phyloP scores from a whole-genome alignment of 2,113 vertebrate species.

The Chaetorhynchus papuensis region DNA sequence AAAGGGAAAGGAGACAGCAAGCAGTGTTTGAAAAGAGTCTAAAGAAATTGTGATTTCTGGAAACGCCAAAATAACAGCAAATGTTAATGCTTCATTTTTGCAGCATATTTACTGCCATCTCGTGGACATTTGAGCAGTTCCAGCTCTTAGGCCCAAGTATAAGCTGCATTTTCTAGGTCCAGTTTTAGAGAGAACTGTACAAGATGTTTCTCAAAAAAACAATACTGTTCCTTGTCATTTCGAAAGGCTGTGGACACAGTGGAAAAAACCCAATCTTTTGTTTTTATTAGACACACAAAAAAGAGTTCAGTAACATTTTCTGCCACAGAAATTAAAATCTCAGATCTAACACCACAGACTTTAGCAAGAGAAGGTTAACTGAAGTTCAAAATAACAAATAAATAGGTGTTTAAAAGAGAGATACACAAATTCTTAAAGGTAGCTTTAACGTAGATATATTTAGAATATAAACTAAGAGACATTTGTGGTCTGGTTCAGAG shows the following conservation, averaged over 20 bases:
- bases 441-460: neutral
- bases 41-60: neutral
- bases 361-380: neutral
- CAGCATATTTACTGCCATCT: constrained; percentile 59
- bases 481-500: neutral
- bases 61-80: neutral
- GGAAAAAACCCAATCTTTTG: neutral
- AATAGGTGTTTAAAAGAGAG: neutral
- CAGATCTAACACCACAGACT: neutral
- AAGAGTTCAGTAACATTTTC: neutral
- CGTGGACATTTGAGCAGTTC: neutral
- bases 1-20: neutral
- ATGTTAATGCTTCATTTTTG: neutral
- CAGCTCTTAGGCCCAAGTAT: neutral
- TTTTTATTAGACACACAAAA: neutral
- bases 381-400: neutral
- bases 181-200: neutral
- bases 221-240: neutral
- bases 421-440: neutral
- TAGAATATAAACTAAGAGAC: neutral
- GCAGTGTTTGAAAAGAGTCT: neutral
- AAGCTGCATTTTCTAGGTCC: neutral
- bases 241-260: neutral
- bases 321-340: neutral
- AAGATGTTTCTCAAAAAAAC: neutral